A percentile compares a stretch with the other conserved stretches of the same genome.
phyloP scores from a whole-genome alignment of 2,888 invertebrate species.

The Eucera pruinosa region DNA sequence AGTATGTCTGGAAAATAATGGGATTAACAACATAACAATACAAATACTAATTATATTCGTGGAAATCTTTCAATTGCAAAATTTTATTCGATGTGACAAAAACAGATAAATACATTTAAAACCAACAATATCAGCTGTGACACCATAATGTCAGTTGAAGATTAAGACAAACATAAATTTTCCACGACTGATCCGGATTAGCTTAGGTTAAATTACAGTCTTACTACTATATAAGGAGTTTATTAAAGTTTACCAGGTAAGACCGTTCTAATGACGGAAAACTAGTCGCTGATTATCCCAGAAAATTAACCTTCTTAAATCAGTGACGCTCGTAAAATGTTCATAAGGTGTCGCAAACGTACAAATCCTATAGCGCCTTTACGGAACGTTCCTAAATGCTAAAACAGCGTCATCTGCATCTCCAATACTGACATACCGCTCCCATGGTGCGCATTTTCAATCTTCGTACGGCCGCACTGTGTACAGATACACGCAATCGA shows the following conservation, averaged over 20 bases:
- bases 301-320: slow-evolving; percentile 40
- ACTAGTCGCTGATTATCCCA: slow-evolving; percentile 26
- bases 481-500: slow-evolving; percentile 32
- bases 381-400: neutral
- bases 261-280: slow-evolving; percentile 23
- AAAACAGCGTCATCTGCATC: slow-evolving; percentile 20
- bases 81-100: too few species aligned
- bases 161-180: too few species aligned
- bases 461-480: slow-evolving; percentile 21
- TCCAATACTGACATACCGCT: slow-evolving; percentile 7
- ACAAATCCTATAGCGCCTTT: neutral
- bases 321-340: slow-evolving; percentile 26
- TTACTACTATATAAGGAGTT: too few species aligned
- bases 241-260: slow-evolving; percentile 26
- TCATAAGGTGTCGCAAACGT: slow-evolving; percentile 12
- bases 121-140: too few species aligned
- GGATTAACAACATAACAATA: too few species aligned
- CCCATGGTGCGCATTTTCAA: slow-evolving; percentile 30
- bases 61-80: too few species aligned
- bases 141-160: too few species aligned
- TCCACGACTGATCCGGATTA: too few species aligned
- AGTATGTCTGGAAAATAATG: too few species aligned
- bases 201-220: too few species aligned
- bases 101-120: too few species aligned
- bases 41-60: too few species aligned